phyloP scores from a whole-genome alignment of 30 jellyfish, hydroid and myxozoan genomes.

The Chironex yamaguchii region DNA sequence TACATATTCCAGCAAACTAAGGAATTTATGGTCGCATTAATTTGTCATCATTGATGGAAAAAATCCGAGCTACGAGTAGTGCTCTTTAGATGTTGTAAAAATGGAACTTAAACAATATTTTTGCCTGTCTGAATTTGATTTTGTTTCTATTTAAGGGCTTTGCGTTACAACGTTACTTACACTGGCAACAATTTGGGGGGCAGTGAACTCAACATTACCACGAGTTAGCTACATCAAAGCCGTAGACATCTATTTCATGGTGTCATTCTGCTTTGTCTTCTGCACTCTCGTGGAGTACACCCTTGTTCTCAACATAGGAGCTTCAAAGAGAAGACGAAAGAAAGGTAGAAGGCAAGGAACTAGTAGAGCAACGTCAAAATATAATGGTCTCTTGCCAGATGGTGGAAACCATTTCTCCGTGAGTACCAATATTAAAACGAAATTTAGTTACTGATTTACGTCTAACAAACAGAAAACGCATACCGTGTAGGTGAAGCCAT shows the following conservation, averaged over 20 bases:
- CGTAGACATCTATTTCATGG: slow-evolving; percentile 84
- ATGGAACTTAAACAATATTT: neutral
- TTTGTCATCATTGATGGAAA: too few relatives aligned
- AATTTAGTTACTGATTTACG: too few relatives aligned
- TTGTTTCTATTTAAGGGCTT: slow-evolving; percentile 61
- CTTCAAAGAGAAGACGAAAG: slow-evolving; percentile 34
- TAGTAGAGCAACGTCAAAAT: neutral
- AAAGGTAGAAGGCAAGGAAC: neutral
- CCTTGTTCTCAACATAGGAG: slow-evolving; percentile 72
- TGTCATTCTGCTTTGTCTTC: slow-evolving; percentile 86
- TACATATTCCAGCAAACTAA: too few relatives aligned
- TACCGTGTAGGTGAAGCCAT: too few relatives aligned
- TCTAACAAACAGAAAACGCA: too few relatives aligned
- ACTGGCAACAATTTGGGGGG: slow-evolving; percentile 88
- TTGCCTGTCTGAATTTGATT: neutral
- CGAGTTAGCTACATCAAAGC: slow-evolving; percentile 93
- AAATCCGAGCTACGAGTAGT: too few relatives aligned
- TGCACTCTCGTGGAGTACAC: slow-evolving; percentile 84
- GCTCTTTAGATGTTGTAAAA: too few relatives aligned
- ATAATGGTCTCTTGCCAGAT: neutral
- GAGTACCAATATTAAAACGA: too few relatives aligned
- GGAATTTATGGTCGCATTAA: too few relatives aligned
- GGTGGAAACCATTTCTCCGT: neutral
- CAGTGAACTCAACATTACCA: slow-evolving; percentile 89
- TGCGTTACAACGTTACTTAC: slow-evolving; percentile 94